Conservation (phyloP, 2,888 invertebrate genomes). For the Apotomis turbidana region DNA sequence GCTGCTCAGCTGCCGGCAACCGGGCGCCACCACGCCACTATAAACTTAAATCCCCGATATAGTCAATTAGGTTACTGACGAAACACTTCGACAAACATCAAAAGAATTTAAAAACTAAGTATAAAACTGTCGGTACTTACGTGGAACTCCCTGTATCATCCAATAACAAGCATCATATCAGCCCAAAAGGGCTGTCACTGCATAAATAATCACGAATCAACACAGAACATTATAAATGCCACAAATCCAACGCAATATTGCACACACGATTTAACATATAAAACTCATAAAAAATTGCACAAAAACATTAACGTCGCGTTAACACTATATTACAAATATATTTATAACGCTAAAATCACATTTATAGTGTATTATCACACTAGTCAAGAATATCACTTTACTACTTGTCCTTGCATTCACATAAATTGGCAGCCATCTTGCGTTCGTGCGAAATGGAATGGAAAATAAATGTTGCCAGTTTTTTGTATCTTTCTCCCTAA, state of each 20-base stretch:
- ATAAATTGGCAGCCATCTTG: constrained; percentile 83
- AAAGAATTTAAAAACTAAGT: constrained; percentile 47
- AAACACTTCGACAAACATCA: constrained; percentile 55
- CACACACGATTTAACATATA: constrained; percentile 75
- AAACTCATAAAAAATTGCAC: constrained; percentile 79
- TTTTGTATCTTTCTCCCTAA: constrained; percentile 45
- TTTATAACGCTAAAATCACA: constrained; percentile 74
- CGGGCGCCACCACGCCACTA: constrained; percentile 58
- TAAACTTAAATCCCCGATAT: constrained; percentile 60
- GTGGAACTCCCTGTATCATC: constrained; percentile 77
- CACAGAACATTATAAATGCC: constrained; percentile 78
- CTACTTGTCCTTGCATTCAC: constrained; percentile 81
- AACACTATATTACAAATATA: constrained; percentile 68
- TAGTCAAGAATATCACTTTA: constrained; percentile 74
- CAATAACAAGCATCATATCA: constrained; percentile 77
- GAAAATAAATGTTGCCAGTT: constrained; percentile 61
- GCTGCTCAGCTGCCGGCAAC: constrained; percentile 55
- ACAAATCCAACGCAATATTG: constrained; percentile 71
- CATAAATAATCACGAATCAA: constrained; percentile 82
- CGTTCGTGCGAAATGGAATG: constrained; percentile 68
- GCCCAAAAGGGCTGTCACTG: constrained; percentile 77
- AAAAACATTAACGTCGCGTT: constrained; percentile 65
- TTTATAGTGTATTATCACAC: constrained; percentile 69
- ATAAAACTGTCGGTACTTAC: constrained; percentile 66
- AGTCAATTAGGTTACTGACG: constrained; percentile 75